phyloP scores from a whole-genome alignment of 2,797 vertebrate genomes.

The Lithobates pipiens region DNA sequence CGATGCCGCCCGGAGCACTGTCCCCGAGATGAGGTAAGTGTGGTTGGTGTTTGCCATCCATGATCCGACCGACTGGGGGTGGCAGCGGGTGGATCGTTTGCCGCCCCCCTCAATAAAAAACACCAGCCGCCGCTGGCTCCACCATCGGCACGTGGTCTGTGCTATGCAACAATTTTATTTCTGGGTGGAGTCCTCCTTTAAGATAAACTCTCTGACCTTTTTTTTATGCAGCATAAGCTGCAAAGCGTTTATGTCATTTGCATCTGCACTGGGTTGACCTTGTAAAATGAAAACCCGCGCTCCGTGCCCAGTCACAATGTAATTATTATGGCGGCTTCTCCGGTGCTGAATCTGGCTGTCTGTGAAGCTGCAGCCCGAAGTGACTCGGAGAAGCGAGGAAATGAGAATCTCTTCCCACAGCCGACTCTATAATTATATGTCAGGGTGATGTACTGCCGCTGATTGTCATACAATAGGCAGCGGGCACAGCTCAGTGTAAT shows the following conservation, averaged over 20 bases:
- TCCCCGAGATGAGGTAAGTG: too few species aligned
- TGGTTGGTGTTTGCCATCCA: too few species aligned
- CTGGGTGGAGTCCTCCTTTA: too few species aligned
- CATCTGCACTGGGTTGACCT: neutral
- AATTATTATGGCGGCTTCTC: neutral
- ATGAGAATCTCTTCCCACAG: slow-evolving; percentile 16
- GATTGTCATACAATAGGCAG: slow-evolving; percentile 28
- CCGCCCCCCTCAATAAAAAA: too few species aligned
- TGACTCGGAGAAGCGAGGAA: slow-evolving; percentile 8
- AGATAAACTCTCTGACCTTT: neutral
- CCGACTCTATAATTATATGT: slow-evolving; percentile 43
- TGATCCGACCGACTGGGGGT: too few species aligned
- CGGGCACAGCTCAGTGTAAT: slow-evolving; percentile 4
- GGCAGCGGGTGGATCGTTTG: too few species aligned
- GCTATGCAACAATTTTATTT: too few species aligned
- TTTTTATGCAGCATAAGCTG: neutral
- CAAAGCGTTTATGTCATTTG: neutral
- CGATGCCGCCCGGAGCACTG: too few species aligned
- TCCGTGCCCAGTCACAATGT: neutral
- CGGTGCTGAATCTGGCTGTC: neutral
- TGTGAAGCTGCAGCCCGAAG: slow-evolving; percentile 8
- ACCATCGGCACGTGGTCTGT: too few species aligned
- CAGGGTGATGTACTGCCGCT: slow-evolving; percentile 5
- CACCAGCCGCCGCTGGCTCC: too few species aligned
- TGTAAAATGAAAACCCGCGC: neutral